These are phyloP conservation scores for Apocheima hispidaria DNA, from an alignment of 2,888 invertebrate genomes.

Conservation along the genomic window DNA sequence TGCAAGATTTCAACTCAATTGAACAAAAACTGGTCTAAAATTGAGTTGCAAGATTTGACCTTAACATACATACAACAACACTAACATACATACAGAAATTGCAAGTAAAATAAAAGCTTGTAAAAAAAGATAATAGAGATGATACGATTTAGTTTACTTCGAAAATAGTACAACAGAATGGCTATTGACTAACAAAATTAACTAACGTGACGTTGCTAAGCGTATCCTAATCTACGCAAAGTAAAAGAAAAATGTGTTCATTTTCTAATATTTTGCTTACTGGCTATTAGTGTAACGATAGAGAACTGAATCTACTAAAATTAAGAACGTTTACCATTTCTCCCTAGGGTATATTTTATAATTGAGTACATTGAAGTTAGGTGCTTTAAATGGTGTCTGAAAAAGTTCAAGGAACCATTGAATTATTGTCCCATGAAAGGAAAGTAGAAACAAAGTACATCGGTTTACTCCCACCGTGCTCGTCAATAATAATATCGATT, in stretches of 20 bases:
- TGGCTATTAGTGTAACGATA: conserved; percentile 36
- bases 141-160: not conserved
- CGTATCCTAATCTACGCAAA: conserved; percentile 26
- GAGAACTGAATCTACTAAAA: conserved; percentile 17
- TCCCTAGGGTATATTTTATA: conserved; percentile 32
- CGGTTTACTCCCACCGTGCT: conserved; percentile 30
- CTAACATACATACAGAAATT: too few relatives aligned
- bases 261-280: conserved; percentile 48
- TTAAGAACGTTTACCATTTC: conserved; percentile 18
- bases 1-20: too few relatives aligned
- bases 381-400: conserved; percentile 45
- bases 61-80: too few relatives aligned
- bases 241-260: conserved; percentile 47
- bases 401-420: conserved; percentile 32
- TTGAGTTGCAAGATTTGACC: too few relatives aligned
- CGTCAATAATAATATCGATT: conserved; percentile 19
- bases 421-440: conserved; percentile 36
- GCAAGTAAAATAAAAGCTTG: too few relatives aligned
- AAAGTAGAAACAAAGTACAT: conserved; percentile 13
- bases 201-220: conserved; percentile 29
- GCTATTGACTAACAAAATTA: conserved; percentile 9
- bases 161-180: not conserved
- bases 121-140: not conserved
- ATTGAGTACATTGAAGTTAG: conserved; percentile 40
- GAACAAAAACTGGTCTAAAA: too few relatives aligned